Base-by-base conservation (phyloP, 2,888 invertebrate species). In the Altica lythri region DNA sequence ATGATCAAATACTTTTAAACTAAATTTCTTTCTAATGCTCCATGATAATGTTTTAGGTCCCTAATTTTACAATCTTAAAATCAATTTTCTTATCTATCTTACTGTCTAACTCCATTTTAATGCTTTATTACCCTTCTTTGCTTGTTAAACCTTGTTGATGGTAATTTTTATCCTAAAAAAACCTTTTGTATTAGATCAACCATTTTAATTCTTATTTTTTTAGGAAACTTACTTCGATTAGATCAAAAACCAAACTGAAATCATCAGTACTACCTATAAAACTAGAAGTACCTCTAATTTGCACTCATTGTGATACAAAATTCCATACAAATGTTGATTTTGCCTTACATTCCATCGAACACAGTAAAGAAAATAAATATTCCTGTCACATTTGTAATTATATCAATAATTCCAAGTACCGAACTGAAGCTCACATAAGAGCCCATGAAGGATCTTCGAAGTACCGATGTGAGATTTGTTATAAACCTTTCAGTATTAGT, bases 241-340 rank as follows among this genome's bases (percentile, higher is more conserved):
- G n/a, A n/a, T 32, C 19, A 6, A n/a, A 35, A 17, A 45, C 32
- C n/a, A 55, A 43, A 30, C 8, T 27, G 48, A 53, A 37, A 18
- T 17, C 22, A n/a, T 32, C 49, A 2, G 34, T 50, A 2, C 48
- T 48, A 5, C 61, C 63, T 1, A 12, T 61, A 6, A 55, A 61
- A 35, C 48, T 61, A 2, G 59, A 61, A 42, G 62, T 61, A 5
- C 74, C 77, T 4, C 79, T 81, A 30, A 75, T 78, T 30, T 82
- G 82, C 53, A 77, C 78, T 38, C 55, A 78, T 46, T 83, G 82
- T 29, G 77, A 80, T 2, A 79, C 79, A 51, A 71, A 78, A 4
- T 82, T 80, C 60, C 78, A 79, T 35, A 66, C 55, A 34, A 66
- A 64, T 34, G 53, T 70, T 12, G 58, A 60, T n/a, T 69, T 66